These are phyloP conservation scores for Anas platyrhynchos DNA, from an alignment of 2,113 vertebrate species.

Conservation along the genomic window DNA sequence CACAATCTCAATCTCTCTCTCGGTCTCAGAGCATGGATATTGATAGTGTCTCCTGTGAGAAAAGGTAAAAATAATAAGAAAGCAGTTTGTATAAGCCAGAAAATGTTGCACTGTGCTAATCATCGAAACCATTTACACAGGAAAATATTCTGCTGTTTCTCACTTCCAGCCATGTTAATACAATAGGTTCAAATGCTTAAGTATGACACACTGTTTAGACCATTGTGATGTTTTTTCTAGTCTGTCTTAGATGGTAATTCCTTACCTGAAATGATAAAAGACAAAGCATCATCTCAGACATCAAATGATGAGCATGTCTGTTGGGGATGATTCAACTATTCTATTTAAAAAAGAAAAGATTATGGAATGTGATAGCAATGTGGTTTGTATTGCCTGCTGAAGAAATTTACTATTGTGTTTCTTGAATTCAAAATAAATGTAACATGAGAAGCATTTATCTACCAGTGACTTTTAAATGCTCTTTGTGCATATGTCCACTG, in stretches of 20 bases:
- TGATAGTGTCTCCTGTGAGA: constrained; percentile 96
- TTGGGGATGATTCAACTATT: neutral
- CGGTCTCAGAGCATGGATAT: constrained; percentile 99
- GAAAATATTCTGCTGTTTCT: neutral
- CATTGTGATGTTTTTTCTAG: neutral
- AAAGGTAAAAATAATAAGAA: constrained; percentile 83
- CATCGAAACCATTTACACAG: neutral
- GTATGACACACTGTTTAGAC: neutral
- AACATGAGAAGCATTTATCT: neutral
- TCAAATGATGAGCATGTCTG: neutral
- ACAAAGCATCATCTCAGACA: neutral
- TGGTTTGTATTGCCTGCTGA: neutral
- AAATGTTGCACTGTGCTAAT: neutral
- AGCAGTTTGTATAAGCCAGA: neutral
- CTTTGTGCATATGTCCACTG: neutral
- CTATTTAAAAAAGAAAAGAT: neutral
- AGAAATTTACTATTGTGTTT: neutral
- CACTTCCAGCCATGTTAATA: neutral
- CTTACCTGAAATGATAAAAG: neutral
- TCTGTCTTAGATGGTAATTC: neutral
- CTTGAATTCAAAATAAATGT: neutral
- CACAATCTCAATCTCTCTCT: constrained; percentile 96
- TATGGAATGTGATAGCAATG: neutral
- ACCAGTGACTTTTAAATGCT: neutral
- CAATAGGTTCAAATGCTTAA: neutral